These are phyloP conservation scores for Ispidina lecontei DNA, from an alignment of 2,797 vertebrate species.

Conservation along the genomic window DNA sequence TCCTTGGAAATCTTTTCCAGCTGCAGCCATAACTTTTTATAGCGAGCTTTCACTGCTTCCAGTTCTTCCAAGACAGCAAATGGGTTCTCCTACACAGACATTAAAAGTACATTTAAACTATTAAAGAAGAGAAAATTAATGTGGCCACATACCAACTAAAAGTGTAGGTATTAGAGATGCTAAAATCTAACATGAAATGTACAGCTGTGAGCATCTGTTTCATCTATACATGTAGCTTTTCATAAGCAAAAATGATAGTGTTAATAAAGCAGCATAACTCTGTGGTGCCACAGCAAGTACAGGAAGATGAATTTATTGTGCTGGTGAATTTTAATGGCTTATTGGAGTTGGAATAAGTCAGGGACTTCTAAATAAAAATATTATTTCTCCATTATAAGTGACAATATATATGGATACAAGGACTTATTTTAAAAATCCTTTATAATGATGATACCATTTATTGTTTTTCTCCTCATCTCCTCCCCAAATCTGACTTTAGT, in stretches of 20 bases:
- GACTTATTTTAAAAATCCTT: not conserved
- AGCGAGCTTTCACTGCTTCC: slow-evolving; percentile 83
- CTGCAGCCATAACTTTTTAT: slow-evolving; percentile 78
- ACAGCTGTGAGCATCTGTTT: not conserved
- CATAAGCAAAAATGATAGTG: not conserved
- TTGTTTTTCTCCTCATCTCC: not conserved
- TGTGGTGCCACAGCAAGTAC: not conserved
- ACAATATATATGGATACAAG: not conserved
- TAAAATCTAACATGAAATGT: not conserved
- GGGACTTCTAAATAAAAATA: not conserved
- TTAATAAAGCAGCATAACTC: not conserved
- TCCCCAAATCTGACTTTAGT: not conserved
- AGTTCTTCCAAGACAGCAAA: slow-evolving; percentile 85
- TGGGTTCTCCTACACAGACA: slow-evolving; percentile 83
- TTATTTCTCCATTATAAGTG: not conserved
- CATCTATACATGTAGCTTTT: not conserved
- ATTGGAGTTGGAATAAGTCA: not conserved
- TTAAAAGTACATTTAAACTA: not conserved
- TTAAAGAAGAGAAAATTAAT: accelerated
- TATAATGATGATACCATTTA: not conserved
- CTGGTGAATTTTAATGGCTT: not conserved
- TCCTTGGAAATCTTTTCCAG: slow-evolving; percentile 80
- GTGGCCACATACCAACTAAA: not conserved
- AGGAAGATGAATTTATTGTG: not conserved
- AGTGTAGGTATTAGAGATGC: not conserved